Percentiles rank a stretch among this genome's conserved stretches.
phyloP scores from a whole-genome alignment of 2,888 invertebrate species.

The Pinctada fucata region DNA sequence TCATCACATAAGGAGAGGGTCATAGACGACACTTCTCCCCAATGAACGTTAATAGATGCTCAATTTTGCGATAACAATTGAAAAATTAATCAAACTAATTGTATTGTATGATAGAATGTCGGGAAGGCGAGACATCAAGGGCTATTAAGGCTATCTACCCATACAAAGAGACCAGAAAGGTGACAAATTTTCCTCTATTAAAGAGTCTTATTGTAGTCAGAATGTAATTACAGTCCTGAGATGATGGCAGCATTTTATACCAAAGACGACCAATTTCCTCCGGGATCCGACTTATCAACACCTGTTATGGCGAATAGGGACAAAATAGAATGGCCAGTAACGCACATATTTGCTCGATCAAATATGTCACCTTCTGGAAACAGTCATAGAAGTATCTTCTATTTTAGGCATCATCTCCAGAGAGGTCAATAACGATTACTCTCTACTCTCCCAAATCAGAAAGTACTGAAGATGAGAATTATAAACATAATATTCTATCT shows the following conservation, averaged over 20 bases:
- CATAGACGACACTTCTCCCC: not conserved
- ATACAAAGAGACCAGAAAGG: conserved; percentile 9
- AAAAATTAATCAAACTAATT: conserved; percentile 31
- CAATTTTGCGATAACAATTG: conserved; percentile 30
- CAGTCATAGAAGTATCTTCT: not conserved
- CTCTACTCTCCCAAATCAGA: too few species aligned
- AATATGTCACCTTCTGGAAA: not conserved
- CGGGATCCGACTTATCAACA: conserved; percentile 28
- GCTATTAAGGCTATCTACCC: conserved; percentile 20
- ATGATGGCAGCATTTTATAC: conserved; percentile 32
- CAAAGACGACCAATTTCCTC: conserved; percentile 18
- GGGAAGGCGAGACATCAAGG: conserved; percentile 1
- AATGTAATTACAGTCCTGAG: not conserved
- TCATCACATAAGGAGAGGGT: too few species aligned
- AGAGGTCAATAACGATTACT: too few species aligned
- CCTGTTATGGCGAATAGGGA: conserved; percentile 17
- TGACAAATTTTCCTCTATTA: conserved; percentile 28
- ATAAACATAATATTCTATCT: too few species aligned
- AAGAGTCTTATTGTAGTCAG: conserved; percentile 13
- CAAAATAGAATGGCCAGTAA: not conserved
- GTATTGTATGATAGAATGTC: conserved; percentile 22
- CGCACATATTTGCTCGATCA: not conserved
- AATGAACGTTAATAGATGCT: conserved; percentile 20
- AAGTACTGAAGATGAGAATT: too few species aligned
- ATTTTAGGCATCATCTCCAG: too few species aligned